phyloP scores from a whole-genome alignment of 2,888 invertebrate genomes.

The Therioaphis trifolii region DNA sequence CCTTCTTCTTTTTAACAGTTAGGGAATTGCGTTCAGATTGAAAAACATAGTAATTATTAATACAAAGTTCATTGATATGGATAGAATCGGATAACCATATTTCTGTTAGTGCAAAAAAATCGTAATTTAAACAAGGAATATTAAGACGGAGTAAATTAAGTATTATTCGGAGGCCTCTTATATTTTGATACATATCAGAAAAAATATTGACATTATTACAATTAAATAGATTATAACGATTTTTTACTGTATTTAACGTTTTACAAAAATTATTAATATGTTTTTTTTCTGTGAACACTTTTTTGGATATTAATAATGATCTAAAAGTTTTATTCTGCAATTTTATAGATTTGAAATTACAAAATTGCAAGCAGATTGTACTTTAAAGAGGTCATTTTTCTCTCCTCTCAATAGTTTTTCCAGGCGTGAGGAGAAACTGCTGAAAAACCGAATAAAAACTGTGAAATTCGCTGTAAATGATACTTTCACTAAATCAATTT shows the following conservation, averaged over 20 bases:
- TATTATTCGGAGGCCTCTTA: not conserved
- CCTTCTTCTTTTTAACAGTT: not conserved
- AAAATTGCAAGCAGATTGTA: too few relatives aligned
- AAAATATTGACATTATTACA: conserved; percentile 16
- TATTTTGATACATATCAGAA: conserved; percentile 3
- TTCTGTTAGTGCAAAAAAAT: not conserved
- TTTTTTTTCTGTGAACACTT: too few relatives aligned
- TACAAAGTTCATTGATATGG: not conserved
- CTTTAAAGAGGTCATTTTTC: too few relatives aligned
- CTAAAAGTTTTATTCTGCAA: too few relatives aligned
- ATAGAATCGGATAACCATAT: not conserved
- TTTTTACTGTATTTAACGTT: not conserved
- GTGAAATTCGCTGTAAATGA: too few relatives aligned
- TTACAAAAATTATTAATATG: too few relatives aligned
- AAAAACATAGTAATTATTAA: conserved; percentile 9
- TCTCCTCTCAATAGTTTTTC: too few relatives aligned
- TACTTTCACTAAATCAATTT: too few relatives aligned
- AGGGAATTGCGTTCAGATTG: not conserved
- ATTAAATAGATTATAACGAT: not conserved
- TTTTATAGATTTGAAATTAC: too few relatives aligned
- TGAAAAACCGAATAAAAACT: too few relatives aligned
- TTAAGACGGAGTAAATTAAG: conserved; percentile 9
- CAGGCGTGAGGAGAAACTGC: too few relatives aligned
- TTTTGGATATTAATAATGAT: too few relatives aligned
- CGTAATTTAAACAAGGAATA: conserved; percentile 22